Evolutionary conservation across 1,140 invertebrate species (phyloP), one percentile per base, ranked within the genome.

Genomic region (Zaprionus tsacasi): DNA sequence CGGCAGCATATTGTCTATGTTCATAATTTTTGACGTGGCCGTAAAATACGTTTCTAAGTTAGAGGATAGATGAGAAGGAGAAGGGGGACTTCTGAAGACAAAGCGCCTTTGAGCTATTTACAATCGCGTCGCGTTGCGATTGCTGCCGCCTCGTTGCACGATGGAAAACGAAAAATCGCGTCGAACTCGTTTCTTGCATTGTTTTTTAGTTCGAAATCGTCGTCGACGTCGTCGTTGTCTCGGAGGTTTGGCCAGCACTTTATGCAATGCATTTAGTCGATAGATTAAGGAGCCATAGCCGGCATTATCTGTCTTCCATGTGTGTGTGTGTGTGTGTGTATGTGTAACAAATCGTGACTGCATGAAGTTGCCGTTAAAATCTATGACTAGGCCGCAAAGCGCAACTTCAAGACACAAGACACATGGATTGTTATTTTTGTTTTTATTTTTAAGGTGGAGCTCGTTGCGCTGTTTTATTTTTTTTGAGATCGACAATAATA

Each of bases 321-420:
- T 54, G 11, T 50, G 25, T 65, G 21, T 71, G 25, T 50, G 13
- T 59, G 17, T 54, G 6, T 60, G 48, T 65, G 70, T 76, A 43
- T 67, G 57, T 77, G 70, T 77, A 73, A 54, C 64, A 85, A 88
- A 88, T 88, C 85, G 85, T 88, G 85, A 88, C 85, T 81, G 71
- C 85, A 88, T 88, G 85, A 85, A 87, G 85, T 80, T 88, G 85
- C 85, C 77, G 83, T 87, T 87, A 83, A 89, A 88, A 85, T 83
- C 69, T 74, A 74, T 58, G 72, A 72, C 77, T 78, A 54, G 13
- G 63, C 73, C 56, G 64, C 80, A 70, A 67, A 69, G 73, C 58
- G 71, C 63, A 59, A 83, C 27, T 30, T 30, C 27, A 30, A 30
- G 27, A 30, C 75, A 48, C 61, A 50, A 72, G 73, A 40, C 67